Evolutionary conservation across 1,140 invertebrate species (phyloP).

Genomic region (Homalodisca vitripennis): DNA sequence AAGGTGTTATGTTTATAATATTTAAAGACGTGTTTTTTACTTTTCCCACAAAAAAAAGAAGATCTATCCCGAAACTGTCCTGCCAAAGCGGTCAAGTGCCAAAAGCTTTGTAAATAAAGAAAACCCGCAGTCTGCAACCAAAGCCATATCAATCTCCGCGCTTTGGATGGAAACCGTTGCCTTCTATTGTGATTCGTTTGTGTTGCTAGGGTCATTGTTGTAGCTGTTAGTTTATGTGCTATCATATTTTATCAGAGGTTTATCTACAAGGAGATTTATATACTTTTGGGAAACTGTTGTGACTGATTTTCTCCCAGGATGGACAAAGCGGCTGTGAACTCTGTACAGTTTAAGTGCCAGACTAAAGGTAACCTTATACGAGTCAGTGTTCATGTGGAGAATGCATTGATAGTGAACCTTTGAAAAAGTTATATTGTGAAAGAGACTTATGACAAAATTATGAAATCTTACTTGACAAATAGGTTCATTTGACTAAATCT

Average conservation of each 20-base stretch:
- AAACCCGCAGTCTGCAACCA: not conserved
- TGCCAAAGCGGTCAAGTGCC: not conserved
- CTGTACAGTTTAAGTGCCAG: slow-evolving; percentile 1
- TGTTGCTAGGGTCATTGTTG: not conserved
- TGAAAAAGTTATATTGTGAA: too few species aligned
- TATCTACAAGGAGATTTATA: not conserved
- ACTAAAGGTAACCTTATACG: not conserved
- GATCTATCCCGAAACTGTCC: too few species aligned
- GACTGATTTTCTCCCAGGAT: too few species aligned
- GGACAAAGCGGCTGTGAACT: too few species aligned
- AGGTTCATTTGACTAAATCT: too few species aligned
- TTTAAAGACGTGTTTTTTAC: too few species aligned
- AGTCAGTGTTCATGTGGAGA: too few species aligned
- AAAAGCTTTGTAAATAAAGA: not conserved
- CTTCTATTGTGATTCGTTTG: not conserved
- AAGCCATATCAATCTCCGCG: not conserved
- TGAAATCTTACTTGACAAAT: too few species aligned
- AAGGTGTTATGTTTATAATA: too few species aligned
- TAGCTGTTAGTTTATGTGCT: not conserved
- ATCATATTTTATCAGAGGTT: not conserved
- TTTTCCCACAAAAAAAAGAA: too few species aligned
- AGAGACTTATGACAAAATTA: too few species aligned
- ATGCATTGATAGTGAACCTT: too few species aligned
- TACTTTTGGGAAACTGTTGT: not conserved
- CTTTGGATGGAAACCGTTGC: not conserved